Base-by-base conservation (phyloP, 1,140 invertebrate genomes). In the Goniozus legneri region DNA sequence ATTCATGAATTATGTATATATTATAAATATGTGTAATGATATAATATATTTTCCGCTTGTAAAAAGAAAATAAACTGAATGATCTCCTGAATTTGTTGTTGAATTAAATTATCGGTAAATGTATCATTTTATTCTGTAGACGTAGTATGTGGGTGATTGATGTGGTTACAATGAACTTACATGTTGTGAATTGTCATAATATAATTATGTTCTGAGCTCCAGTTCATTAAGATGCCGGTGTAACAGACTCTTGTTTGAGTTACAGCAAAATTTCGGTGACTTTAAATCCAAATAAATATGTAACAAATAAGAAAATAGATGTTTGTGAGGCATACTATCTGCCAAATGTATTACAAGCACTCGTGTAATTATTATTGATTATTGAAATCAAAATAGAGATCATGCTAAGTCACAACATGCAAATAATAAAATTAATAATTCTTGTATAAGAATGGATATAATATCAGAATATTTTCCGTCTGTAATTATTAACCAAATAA, bases 201-300 rank as follows among this genome's bases (percentile, higher is more conserved):
- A 68, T 69, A 67, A 67, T 73, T 76, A 76, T 62, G 69, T 73
- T 75, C 64, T 75, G 72, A 75, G 69, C 70, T 74, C 73, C 73
- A 75, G 71, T 74, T 75, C 72, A 56, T 76, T 76, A 65, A 76
- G 70, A 64, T 75, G 73, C 55, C 71, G 73, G 48, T 76, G 73
- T 71, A 76, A 74, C 73, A 76, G 60, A 71, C 64, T 73, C 71
- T 75, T 76, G 73, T 75, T 76, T 62, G 73, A 71, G 68, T 76
- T 74, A 76, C 71, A 74, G 70, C 73, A 71, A 71, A 75, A 75
- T 75, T 75, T 75, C 70, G 71, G 57, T 67, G 71, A 69, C 73
- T 76, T 73, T 69, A 71, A 69, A 62, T 67, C 69, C 68, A 67
- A 76, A 75, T 69, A 74, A 74, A 76, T 75, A 76, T 76, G 73